A percentile compares a stretch with the other conserved stretches of the same genome.
phyloP scores from a whole-genome alignment of 2,797 vertebrate genomes.

The Poecile montanus region DNA sequence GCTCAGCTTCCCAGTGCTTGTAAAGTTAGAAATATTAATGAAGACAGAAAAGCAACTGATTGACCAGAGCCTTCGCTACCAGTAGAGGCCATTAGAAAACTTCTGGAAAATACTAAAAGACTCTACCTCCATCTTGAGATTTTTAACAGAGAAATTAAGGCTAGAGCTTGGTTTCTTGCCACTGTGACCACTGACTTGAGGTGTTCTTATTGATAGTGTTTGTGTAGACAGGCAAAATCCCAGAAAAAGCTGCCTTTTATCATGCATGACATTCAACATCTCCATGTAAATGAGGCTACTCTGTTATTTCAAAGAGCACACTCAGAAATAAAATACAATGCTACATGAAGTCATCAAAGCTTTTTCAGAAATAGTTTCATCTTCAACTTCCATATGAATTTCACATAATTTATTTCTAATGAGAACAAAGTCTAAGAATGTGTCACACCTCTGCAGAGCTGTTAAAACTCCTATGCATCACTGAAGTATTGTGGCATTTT shows the following conservation, averaged over 20 bases:
- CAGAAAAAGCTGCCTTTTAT: background rate
- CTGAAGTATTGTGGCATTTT: background rate
- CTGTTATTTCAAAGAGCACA: background rate
- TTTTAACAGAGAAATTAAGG: background rate
- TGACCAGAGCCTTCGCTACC: background rate
- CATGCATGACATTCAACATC: background rate
- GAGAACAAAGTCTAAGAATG: background rate
- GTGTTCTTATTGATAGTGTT: rapidly evolving
- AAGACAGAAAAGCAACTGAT: background rate
- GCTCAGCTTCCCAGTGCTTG: background rate
- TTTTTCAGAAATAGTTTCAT: background rate
- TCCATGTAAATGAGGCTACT: background rate
- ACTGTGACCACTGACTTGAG: background rate
- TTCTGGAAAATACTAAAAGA: background rate
- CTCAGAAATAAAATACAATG: background rate
- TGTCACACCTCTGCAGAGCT: background rate
- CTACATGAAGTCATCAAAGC: background rate
- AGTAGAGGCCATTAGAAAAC: background rate
- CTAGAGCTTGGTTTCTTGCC: background rate
- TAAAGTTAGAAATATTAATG: background rate
- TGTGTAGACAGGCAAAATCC: background rate
- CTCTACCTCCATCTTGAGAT: background rate
- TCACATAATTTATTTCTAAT: background rate
- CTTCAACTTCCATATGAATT: background rate
- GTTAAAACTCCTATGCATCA: background rate